Base-by-base conservation (phyloP, 1,140 invertebrate species). In the Notospermus geniculatus region DNA sequence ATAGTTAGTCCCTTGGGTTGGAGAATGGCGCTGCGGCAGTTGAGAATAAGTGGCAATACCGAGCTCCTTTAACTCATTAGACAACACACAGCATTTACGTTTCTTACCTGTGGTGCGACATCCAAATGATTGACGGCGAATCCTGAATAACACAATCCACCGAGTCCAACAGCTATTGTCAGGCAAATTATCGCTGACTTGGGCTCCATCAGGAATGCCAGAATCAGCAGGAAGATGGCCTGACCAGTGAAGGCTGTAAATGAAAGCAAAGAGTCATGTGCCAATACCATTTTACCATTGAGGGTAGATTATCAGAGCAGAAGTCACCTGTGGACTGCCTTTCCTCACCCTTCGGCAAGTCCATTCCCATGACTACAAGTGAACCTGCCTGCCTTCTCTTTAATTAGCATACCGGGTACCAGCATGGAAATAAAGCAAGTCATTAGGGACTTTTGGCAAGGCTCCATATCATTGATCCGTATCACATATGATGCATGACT, bases 61-160 rank as follows among this genome's bases (percentile, higher is more conserved):
- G n/a, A n/a, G n/a, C n/a, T n/a, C n/a, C n/a, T n/a, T n/a, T n/a
- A n/a, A n/a, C n/a, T n/a, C n/a, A n/a, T n/a, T 17, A 28, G 11
- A 22, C 9, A 19, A 30, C 23, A 17, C 89, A 77, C 89, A 88
- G 32, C 27, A 13, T 41, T 32, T 56, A 55, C 28, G 25, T 71
- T 68, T 36, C 58, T 65, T 61, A 82, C 80, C 71, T 88, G 88
- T 23, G 91, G 91, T 11, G 91, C 91, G 65, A 94, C 88, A 76
- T 94, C 91, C 72, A 94, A 77, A 73, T 91, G 90, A 80, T 94
- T 93, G 2, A 93, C 90, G 76, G 89, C 90, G 76, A 75, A 93
- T 54, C 90, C 92, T 17, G 90, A 88, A 89, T 90, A 93, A 7
- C 91, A 90, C 75, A 94, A 92, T 1, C 91, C 93, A 28, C 91